phyloP scores from a whole-genome alignment of 2,888 invertebrate species.

The Drosophila kokeensis region DNA sequence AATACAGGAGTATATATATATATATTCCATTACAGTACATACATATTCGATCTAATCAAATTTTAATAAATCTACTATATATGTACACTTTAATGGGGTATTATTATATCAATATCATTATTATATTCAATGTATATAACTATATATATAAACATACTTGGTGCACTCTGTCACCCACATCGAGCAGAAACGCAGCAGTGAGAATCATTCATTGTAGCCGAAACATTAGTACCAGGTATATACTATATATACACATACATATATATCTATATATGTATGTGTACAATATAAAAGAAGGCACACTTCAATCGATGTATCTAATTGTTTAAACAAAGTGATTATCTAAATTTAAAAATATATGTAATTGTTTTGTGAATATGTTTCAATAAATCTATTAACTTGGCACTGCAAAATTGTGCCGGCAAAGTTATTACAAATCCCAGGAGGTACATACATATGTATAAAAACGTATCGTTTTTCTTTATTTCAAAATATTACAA shows the following conservation, averaged over 20 bases:
- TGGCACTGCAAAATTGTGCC: constrained; percentile 59
- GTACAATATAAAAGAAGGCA: constrained; percentile 6
- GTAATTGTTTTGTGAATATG: constrained; percentile 68
- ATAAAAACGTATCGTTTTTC: constrained; percentile 24
- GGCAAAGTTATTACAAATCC: constrained; percentile 21
- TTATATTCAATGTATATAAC: constrained; percentile 1
- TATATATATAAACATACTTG: constrained; percentile 28
- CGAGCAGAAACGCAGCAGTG: constrained; percentile 25
- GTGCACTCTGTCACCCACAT: constrained; percentile 37
- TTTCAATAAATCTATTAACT: constrained; percentile 63
- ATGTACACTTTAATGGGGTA: constrained; percentile 66
- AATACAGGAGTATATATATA: constrained; percentile 36
- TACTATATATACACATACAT: not conserved
- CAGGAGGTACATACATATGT: not conserved
- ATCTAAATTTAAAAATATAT: constrained; percentile 59
- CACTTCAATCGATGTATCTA: constrained; percentile 43
- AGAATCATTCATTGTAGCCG: constrained; percentile 55
- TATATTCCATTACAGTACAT: constrained; percentile 52
- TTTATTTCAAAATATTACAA: constrained; percentile 25
- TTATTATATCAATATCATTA: constrained; percentile 35
- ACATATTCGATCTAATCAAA: constrained; percentile 65
- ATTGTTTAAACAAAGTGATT: constrained; percentile 66
- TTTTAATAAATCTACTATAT: constrained; percentile 45
- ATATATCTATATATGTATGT: constrained; percentile 7
- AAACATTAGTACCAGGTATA: constrained; percentile 25